phyloP scores from a whole-genome alignment of 2,888 invertebrate species.

The Adelognathus sp. region DNA sequence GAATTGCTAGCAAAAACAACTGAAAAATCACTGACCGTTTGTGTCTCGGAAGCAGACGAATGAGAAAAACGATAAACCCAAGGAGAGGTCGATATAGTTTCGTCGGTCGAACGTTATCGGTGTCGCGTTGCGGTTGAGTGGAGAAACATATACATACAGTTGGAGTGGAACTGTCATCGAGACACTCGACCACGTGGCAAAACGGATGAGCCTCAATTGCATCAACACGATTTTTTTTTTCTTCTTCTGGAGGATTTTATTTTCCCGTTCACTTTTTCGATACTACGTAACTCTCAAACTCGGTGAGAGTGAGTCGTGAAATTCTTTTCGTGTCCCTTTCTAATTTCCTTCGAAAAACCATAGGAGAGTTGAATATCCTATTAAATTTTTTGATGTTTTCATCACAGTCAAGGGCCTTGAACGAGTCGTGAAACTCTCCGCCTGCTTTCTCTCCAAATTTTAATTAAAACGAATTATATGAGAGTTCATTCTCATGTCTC shows the following conservation, averaged over 20 bases:
- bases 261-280: background rate
- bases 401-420: too few relatives aligned
- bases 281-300: background rate
- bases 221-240: background rate
- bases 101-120: constrained; percentile 63
- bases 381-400: too few relatives aligned
- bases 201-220: background rate
- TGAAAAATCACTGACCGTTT: background rate
- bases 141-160: background rate
- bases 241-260: too few relatives aligned
- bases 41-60: background rate
- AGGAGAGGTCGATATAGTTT: constrained; percentile 64
- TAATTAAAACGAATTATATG: too few relatives aligned
- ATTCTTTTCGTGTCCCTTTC: background rate
- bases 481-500: too few relatives aligned
- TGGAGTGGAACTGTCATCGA: constrained; percentile 22
- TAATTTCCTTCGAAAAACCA: too few relatives aligned
- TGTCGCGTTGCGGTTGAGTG: background rate
- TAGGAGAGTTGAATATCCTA: too few relatives aligned
- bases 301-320: too few relatives aligned
- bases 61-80: background rate
- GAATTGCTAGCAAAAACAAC: too few relatives aligned
- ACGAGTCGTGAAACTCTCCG: too few relatives aligned
- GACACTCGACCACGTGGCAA: constrained; percentile 24
- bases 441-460: too few relatives aligned